phyloP scores from a whole-genome alignment of 1,140 invertebrate species.

The Octopus sinensis region DNA sequence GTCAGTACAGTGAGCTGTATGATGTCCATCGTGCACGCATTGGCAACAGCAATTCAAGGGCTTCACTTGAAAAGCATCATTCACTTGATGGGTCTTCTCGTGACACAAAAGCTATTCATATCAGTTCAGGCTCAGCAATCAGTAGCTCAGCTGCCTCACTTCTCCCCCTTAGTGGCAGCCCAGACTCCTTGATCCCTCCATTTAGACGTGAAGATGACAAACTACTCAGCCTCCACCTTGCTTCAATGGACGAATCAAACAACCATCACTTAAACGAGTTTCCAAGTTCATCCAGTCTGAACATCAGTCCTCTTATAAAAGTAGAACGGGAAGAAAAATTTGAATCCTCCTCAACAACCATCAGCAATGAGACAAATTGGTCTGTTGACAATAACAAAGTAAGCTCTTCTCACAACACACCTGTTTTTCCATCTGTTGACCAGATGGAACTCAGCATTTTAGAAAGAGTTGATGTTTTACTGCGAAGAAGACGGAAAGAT shows the following conservation, averaged over 20 bases:
- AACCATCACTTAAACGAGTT: neutral
- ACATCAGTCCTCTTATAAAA: neutral
- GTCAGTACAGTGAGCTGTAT: conserved; percentile 27
- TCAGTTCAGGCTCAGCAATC: neutral
- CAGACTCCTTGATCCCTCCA: neutral
- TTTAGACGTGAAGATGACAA: neutral
- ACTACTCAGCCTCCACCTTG: neutral
- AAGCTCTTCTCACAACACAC: neutral
- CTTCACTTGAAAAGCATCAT: neutral
- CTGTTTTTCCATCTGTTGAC: conserved; percentile 12
- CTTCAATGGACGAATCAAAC: neutral
- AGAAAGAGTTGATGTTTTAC: conserved; percentile 12
- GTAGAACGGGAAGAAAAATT: conserved; percentile 6
- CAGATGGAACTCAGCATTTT: neutral
- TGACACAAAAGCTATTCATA: neutral
- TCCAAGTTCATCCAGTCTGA: neutral
- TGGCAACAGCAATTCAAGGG: neutral
- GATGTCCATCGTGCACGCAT: conserved; percentile 12
- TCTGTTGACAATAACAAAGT: neutral
- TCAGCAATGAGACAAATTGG: neutral
- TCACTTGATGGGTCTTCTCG: neutral
- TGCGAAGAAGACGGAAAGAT: neutral
- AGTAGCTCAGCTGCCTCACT: neutral
- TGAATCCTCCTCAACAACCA: neutral
- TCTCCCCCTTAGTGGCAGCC: neutral